Evolutionary conservation across 2,113 vertebrate species (phyloP), one percentile per base, ranked within the genome.

Genomic region (Planiliza haematocheilus): DNA sequence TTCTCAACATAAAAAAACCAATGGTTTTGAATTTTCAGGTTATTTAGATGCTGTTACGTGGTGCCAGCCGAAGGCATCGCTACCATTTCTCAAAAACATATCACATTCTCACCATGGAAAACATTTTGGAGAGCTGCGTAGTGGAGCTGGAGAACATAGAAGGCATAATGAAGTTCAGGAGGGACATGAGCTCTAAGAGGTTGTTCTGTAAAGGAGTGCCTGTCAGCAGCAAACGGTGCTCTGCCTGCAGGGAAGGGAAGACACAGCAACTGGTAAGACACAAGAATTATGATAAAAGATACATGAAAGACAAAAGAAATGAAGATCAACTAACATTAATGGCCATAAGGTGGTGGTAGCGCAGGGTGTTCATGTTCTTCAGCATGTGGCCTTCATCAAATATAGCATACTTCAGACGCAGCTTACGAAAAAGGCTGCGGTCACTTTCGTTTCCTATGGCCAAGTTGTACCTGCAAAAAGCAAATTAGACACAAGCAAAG

Each of bases 321-420:
- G 24, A 4, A 12, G 18, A 10, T 46, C 10, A 49, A 75, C 60
- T 63, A 13, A 91, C 97, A 66, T 98, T 98, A 82, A 99, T 96
- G 21, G 95, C 94, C 98, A 99, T 98, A 18, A 99, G 96, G 78
- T 97, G 95, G 84, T 96, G 96, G 86, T 99, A 99, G 70, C 98
- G 97, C 46, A 96, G 72, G 1, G 96, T 91, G 82, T 94, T 96
- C 98, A 99, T 99, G 78, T 99, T 99, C 91, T 99, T 99, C 74
- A 99, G 91, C 97, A 99, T 97, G 73, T 99, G 98, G 43, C 97
- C 98, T 90, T 99, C 98, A 85, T 99, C 97, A 81, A 99, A 99
- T 70, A 99, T 91, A 1, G 98, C 97, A 42, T 96, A 98, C 81
- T 94, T 93, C 66, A 99, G 89, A 49, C 79, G 94, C 60, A 99